Base-by-base conservation (phyloP, 2,113 vertebrate genomes). In the Lepisosteus oculatus region DNA sequence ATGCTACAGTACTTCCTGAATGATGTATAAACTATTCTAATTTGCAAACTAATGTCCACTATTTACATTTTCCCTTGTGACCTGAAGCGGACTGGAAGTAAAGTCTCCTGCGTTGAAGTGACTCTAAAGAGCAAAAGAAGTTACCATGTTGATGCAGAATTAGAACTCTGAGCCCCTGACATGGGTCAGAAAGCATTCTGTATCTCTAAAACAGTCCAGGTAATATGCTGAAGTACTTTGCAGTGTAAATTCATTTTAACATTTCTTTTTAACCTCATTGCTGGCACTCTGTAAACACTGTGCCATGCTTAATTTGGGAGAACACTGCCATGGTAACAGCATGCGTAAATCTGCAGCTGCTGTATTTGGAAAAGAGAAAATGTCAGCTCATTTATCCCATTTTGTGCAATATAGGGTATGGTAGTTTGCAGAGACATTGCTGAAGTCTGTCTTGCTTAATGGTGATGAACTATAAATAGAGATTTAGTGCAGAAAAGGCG, bases 381-480 rank as follows among this genome's bases (percentile, higher is more conserved):
- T 29, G 66, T 68, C 66, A 68, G 14, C 44, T 41, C 66, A 41
- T 68, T 29, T 6, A 55, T n/a, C 62, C 3, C 47, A 3, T 68
- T 47, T 43, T 41, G 45, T 11, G 66, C 11, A 54, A 55, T 9
- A 29, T 45, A 15, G n/a, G 4, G n/a, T 17, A 5, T 29, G 14
- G 66, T 3, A 68, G 66, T 8, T n/a, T 8, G 13, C 8, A 7
- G 66, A n/a, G 14, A 5, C 11, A 47, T 55, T 11, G 66, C 45
- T 29, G 8, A 3, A 12, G 8, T 15, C 8, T 17, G 47, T 5
- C 15, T 68, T 41, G 47, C n/a, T 55, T 41, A 54, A 68, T 41
- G 47, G n/a, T 11, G n/a, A 15, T 3, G n/a, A 47, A 9, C 45
- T 68, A 68, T 55, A 55, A 55, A 68, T 68, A 55, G 47, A 68